Evolutionary conservation across 1,140 invertebrate species (phyloP).

Genomic region (Trichonephila inaurata): DNA sequence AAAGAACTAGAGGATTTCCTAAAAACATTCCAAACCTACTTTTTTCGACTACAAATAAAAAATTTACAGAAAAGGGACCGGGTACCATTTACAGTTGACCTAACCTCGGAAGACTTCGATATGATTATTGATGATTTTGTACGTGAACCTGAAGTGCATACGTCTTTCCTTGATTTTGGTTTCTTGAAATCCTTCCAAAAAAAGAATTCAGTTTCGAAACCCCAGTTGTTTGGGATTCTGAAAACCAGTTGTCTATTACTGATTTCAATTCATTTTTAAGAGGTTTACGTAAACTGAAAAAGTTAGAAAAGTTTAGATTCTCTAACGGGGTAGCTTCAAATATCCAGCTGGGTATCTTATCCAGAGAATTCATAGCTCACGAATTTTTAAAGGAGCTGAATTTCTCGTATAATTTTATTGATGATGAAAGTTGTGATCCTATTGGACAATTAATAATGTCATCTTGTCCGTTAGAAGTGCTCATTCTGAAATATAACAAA

Average conservation of each 20-base stretch:
- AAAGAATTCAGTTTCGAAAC: background rate
- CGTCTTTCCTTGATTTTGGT: background rate
- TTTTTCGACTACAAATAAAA: background rate
- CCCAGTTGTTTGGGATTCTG: slow-evolving; percentile 21
- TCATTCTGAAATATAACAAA: slow-evolving; percentile 42
- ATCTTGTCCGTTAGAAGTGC: background rate
- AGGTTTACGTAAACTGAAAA: background rate
- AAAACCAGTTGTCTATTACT: background rate
- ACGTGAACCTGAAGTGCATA: background rate
- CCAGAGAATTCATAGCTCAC: background rate
- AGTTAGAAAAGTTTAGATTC: slow-evolving; percentile 36
- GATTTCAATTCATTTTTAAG: slow-evolving; percentile 54
- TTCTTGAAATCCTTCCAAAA: background rate
- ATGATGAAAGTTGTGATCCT: slow-evolving; percentile 19
- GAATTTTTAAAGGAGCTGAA: background rate
- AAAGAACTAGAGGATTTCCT: slow-evolving; percentile 3
- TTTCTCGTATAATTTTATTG: slow-evolving; percentile 27
- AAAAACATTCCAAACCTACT: background rate
- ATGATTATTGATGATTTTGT: slow-evolving; percentile 43
- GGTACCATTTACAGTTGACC: background rate
- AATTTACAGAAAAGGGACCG: background rate
- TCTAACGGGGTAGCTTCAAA: slow-evolving; percentile 21
- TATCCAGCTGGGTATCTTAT: background rate
- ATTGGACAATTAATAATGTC: slow-evolving; percentile 39
- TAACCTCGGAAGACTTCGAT: slow-evolving; percentile 29